A percentile compares a stretch with the other conserved stretches of the same genome.
Conservation (phyloP, 2,113 vertebrate species). For the Triplophysa siluroides region DNA sequence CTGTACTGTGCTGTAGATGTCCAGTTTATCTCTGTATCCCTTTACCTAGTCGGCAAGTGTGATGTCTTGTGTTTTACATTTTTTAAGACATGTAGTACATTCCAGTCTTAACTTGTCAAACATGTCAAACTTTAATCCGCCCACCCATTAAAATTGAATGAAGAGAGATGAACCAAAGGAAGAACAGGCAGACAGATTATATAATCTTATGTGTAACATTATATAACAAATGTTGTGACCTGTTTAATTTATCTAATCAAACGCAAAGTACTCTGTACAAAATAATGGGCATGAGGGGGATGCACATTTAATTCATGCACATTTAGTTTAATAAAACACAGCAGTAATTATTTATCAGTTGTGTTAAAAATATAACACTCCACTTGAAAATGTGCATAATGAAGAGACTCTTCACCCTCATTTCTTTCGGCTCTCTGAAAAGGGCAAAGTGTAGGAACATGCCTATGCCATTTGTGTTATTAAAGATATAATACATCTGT, state of each 20-base stretch:
- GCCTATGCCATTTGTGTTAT: slow-evolving; percentile 11
- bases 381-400: slow-evolving; percentile 35
- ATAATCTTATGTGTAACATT: too few species aligned
- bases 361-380: not conserved
- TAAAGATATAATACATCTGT: slow-evolving; percentile 25
- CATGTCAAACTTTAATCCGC: too few species aligned
- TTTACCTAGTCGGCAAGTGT: too few species aligned
- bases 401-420: slow-evolving; percentile 30
- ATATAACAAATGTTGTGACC: too few species aligned
- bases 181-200: not conserved
- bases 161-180: not conserved
- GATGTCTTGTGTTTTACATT: too few species aligned
- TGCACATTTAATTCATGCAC: not conserved
- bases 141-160: not conserved
- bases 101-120: too few species aligned
- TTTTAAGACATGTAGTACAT: too few species aligned
- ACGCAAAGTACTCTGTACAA: too few species aligned
- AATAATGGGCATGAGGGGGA: not conserved
- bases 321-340: not conserved
- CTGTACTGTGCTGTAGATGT: too few species aligned
- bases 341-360: slow-evolving; percentile 23
- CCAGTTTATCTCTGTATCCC: too few species aligned
- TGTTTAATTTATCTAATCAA: too few species aligned
- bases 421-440: slow-evolving; percentile 25
- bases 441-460: not conserved